Base-by-base conservation (phyloP, 2,113 vertebrate genomes). In the Halichoerus grypus region DNA sequence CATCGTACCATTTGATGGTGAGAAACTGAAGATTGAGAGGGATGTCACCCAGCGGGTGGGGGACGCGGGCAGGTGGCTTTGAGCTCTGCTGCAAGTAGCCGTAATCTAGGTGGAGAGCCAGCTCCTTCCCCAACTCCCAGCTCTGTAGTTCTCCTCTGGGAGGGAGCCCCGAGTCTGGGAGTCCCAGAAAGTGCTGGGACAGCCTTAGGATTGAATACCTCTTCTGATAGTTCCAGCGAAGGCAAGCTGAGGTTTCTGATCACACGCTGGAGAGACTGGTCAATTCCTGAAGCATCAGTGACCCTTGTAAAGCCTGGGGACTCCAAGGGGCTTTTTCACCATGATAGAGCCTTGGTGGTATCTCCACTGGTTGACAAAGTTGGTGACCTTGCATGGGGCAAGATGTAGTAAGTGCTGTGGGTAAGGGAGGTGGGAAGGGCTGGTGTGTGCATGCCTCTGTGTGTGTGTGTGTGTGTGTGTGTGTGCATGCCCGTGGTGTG, bases 41-140 rank as follows among this genome's bases (percentile, higher is more conserved):
- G 4, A 42, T 11, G 24, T 63, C 15, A 3, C 42, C 46, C 55
- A 33, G 71, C 0, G 1, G 24, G 31, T 69, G 12, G 12, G n/a
- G 51, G 82, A 21, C n/a, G 18, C 26, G 19, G n/a, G 61, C 18
- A 28, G 51, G 16, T 8, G 15, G 36, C 16, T 22, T 28, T 22
- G 69, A 85, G 5, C 67, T 72, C 51, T 71, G 53, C 9, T 51
- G 24, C 2, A 12, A 21, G 83, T n/a, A 33, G 83, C 51, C 51
- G 28, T 19, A 21, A 19, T 28, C 31, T 22, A 59, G 21, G 55
- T 9, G 18, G 26, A 12, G 5, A 18, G 39, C 0, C 0, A 24
- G 51, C 15, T 1, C 31, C 5, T 59, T 26, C 15, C 46, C 18
- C 12, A 28, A 39, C 33, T 42, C 39, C 92, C 24, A 36, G 74